phyloP scores from a whole-genome alignment of 2,113 vertebrate species.

The Carettochelys insculpta region DNA sequence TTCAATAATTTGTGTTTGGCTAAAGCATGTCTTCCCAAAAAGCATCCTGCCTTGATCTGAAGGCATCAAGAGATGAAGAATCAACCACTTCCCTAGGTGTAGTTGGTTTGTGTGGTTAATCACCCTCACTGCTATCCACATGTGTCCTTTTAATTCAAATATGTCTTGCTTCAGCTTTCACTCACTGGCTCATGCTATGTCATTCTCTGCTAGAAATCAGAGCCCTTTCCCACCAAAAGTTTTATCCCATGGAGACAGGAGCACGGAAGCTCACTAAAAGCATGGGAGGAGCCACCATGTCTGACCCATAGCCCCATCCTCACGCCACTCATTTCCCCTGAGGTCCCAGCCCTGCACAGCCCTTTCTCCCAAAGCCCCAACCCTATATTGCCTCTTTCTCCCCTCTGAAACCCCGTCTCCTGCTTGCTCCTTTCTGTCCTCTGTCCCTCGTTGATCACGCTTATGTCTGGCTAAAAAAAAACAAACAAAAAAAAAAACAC shows the following conservation, averaged over 20 bases:
- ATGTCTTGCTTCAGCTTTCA: neutral
- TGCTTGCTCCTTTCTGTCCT: too few relatives aligned
- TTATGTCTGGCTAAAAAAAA: too few relatives aligned
- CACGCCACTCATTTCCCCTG: too few relatives aligned
- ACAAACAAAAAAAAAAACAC: too few relatives aligned
- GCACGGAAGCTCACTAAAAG: too few relatives aligned
- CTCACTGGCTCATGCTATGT: neutral
- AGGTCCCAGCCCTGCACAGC: too few relatives aligned
- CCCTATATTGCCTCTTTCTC: too few relatives aligned
- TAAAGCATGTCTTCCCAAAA: conserved; percentile 25
- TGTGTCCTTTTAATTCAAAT: neutral
- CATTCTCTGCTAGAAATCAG: neutral
- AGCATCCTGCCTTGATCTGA: neutral
- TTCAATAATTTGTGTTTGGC: neutral
- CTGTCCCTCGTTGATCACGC: too few relatives aligned
- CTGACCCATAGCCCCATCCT: too few relatives aligned
- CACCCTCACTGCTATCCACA: conserved; percentile 26
- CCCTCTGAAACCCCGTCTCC: too few relatives aligned
- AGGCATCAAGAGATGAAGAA: neutral
- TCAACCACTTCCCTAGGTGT: neutral
- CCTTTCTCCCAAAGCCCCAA: too few relatives aligned
- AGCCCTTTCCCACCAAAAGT: neutral
- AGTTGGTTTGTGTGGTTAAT: conserved; percentile 13
- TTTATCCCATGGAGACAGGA: neutral
- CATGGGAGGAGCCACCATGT: too few relatives aligned